Evolutionary conservation across 2,888 invertebrate genomes (phyloP).

Genomic region (Acleris sparsana): DNA sequence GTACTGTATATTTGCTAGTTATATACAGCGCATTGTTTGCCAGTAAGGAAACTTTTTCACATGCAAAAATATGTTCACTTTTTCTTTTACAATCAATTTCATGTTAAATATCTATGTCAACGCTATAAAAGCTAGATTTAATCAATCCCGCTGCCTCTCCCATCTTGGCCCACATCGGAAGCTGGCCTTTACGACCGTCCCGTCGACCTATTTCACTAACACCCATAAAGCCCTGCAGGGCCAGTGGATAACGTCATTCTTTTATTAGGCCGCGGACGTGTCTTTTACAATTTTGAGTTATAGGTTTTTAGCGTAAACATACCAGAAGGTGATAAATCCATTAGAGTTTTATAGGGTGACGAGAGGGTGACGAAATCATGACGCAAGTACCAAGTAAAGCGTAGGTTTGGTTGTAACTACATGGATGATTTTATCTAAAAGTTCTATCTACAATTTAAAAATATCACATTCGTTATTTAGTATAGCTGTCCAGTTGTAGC

Average conservation of each 20-base stretch:
- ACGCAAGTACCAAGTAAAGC: not conserved
- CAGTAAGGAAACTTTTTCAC: too few species aligned
- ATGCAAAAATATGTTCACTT: too few species aligned
- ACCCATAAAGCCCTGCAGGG: conserved; percentile 62
- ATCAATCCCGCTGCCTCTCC: conserved; percentile 36
- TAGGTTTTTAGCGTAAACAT: conserved; percentile 32
- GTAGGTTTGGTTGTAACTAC: not conserved
- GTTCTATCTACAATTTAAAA: too few species aligned
- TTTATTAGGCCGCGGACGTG: conserved; percentile 40
- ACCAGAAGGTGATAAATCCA: conserved; percentile 17
- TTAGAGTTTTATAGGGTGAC: conserved; percentile 2
- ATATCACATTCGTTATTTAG: too few species aligned
- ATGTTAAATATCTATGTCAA: not conserved
- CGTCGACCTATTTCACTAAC: conserved; percentile 64
- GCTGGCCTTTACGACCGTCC: conserved; percentile 57
- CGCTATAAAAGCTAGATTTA: not conserved
- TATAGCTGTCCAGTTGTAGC: too few species aligned
- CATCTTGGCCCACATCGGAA: conserved; percentile 54
- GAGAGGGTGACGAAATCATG: conserved; percentile 1
- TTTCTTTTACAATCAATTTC: too few species aligned
- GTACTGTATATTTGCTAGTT: too few species aligned
- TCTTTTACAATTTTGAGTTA: conserved; percentile 45
- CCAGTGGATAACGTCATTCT: conserved; percentile 58
- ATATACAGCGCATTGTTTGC: too few species aligned
- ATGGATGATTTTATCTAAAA: not conserved